Conservation (phyloP, 1,140 invertebrate genomes). For the Leptinotarsa lineolata region DNA sequence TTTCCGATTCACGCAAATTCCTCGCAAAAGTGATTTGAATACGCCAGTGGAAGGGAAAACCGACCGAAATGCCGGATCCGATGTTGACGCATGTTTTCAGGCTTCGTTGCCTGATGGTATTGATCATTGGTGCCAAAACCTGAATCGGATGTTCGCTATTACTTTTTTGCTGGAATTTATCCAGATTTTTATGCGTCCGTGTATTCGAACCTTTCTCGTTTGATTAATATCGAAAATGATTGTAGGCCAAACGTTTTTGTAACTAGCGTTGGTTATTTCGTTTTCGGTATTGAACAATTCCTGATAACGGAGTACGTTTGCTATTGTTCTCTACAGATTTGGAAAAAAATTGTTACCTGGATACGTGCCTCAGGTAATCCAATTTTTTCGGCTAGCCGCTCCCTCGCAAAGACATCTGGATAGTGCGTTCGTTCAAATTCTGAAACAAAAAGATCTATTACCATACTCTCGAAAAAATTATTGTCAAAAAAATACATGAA, state of each 20-base stretch:
- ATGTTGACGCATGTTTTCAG: constrained; percentile 55
- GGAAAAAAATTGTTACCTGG: constrained; percentile 73
- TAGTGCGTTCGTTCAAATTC: constrained; percentile 80
- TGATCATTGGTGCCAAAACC: constrained; percentile 47
- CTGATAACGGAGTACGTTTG: not conserved
- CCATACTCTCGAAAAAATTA: too few species aligned
- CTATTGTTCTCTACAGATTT: constrained; percentile 38
- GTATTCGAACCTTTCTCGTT: not conserved
- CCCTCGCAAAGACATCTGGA: constrained; percentile 94
- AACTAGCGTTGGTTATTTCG: not conserved
- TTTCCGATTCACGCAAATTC: not conserved
- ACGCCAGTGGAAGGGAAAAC: constrained; percentile 12
- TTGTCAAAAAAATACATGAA: too few species aligned
- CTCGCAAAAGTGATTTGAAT: not conserved
- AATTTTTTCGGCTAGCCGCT: constrained; percentile 94
- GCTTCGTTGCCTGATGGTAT: constrained; percentile 50
- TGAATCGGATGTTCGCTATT: constrained; percentile 39
- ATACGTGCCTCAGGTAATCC: constrained; percentile 96
- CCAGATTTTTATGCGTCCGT: constrained; percentile 9
- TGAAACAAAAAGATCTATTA: constrained; percentile 49
- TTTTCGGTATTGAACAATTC: constrained; percentile 15
- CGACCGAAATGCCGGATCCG: not conserved
- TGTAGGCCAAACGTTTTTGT: not conserved
- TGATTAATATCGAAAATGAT: not conserved
- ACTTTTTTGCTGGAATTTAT: constrained; percentile 20